phyloP scores from a whole-genome alignment of 2,797 vertebrate species.

The Miichthys miiuy region DNA sequence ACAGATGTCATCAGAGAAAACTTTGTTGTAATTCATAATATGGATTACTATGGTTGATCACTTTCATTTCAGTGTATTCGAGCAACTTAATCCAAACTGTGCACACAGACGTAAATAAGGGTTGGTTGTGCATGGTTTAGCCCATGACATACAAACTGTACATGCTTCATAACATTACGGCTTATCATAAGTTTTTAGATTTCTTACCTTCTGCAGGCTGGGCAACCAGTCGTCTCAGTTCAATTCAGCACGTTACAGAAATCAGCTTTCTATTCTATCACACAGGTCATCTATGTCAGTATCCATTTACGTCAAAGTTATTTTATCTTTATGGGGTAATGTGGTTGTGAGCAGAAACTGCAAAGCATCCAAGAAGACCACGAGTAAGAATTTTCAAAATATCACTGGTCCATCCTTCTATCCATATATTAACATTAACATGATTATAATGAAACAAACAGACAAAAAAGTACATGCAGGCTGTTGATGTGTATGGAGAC shows the following conservation, averaged over 20 bases:
- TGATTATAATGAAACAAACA: neutral
- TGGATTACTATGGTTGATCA: slow-evolving; percentile 12
- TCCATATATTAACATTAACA: neutral
- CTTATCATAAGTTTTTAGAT: neutral
- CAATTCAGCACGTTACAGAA: slow-evolving; percentile 20
- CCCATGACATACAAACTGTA: slow-evolving; percentile 10
- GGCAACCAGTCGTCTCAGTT: slow-evolving; percentile 20
- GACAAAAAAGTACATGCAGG: neutral
- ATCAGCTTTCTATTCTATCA: slow-evolving; percentile 13
- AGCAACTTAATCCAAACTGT: neutral
- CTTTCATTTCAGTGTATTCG: slow-evolving; percentile 15
- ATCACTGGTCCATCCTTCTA: neutral
- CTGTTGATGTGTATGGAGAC: neutral
- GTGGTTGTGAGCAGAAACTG: neutral
- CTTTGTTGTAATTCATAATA: slow-evolving; percentile 27
- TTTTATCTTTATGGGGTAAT: neutral
- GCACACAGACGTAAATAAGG: neutral
- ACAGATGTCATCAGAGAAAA: slow-evolving; percentile 21
- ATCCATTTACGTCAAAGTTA: neutral
- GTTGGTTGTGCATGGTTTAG: slow-evolving; percentile 12
- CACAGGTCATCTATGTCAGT: slow-evolving; percentile 10
- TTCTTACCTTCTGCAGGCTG: slow-evolving; percentile 22
- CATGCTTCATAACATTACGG: slow-evolving; percentile 5
- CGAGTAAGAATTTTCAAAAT: neutral
- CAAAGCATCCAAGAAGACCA: neutral